Evolutionary conservation across 2,888 invertebrate genomes (phyloP).

Genomic region (Netelia virgata): DNA sequence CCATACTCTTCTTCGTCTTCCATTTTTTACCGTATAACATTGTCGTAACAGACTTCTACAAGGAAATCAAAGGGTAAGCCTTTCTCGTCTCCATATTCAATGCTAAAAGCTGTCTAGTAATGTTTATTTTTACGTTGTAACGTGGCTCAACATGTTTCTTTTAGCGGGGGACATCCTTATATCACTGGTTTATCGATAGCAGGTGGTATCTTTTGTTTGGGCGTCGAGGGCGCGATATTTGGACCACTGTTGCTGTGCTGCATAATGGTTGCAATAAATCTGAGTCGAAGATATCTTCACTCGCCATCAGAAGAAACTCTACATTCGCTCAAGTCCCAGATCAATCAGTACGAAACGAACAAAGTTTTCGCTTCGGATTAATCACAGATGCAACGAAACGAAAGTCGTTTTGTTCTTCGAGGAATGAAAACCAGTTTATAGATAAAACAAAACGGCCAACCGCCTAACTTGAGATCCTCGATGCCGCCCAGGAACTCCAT

Average conservation of each 20-base stretch:
- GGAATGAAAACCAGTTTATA: not conserved
- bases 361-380: slow-evolving; percentile 58
- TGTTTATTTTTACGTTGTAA: not conserved
- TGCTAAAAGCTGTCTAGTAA: slow-evolving; percentile 8
- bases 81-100: slow-evolving; percentile 7
- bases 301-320: slow-evolving; percentile 87
- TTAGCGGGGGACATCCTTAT: slow-evolving; percentile 97
- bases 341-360: slow-evolving; percentile 70
- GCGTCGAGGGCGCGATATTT: slow-evolving; percentile 98
- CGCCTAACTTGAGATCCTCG: slow-evolving; percentile 44
- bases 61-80: slow-evolving; percentile 97
- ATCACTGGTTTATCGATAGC: slow-evolving; percentile 98
- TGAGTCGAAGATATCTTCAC: slow-evolving; percentile 85
- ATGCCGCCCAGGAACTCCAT: slow-evolving; percentile 62
- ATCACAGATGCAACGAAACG: slow-evolving; percentile 15
- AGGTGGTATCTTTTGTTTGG: slow-evolving; percentile 98
- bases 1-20: slow-evolving; percentile 92
- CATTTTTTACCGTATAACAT: slow-evolving; percentile 96
- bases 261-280: slow-evolving; percentile 96
- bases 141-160: slow-evolving; percentile 61
- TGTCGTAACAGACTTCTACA: slow-evolving; percentile 98
- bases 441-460: slow-evolving; percentile 22
- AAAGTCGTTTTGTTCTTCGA: slow-evolving; percentile 1
- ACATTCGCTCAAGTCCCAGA: slow-evolving; percentile 76
- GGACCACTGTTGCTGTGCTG: slow-evolving; percentile 98